Conservation (phyloP, 2,113 vertebrate species). For the Eretmodus cyanostictus region DNA sequence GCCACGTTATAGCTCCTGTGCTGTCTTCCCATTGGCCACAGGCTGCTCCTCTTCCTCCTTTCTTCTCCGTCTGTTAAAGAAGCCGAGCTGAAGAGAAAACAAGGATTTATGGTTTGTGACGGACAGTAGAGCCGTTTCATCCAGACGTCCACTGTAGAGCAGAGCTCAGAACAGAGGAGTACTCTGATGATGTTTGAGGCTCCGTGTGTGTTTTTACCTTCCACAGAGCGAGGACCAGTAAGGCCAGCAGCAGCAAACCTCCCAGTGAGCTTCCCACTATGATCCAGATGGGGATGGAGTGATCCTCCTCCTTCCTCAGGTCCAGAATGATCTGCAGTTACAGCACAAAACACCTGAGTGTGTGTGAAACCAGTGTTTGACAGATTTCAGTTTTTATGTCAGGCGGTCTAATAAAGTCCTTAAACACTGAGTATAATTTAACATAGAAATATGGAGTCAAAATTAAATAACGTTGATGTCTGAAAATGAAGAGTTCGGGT, state of each 20-base stretch:
- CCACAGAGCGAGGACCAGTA: conserved; percentile 87
- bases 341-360: neutral
- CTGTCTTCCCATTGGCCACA: conserved; percentile 60
- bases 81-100: conserved; percentile 79
- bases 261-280: conserved; percentile 87
- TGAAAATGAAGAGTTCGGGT: fast-evolving
- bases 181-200: neutral
- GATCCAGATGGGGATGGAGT: conserved; percentile 81
- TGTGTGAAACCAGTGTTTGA: neutral
- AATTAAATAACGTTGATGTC: neutral
- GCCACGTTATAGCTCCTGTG: conserved; percentile 63
- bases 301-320: conserved; percentile 83
- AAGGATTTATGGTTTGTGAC: neutral
- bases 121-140: neutral
- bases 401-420: neutral
- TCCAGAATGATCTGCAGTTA: conserved; percentile 77
- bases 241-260: conserved; percentile 83
- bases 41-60: conserved; percentile 56
- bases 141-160: neutral
- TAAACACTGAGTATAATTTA: fast-evolving
- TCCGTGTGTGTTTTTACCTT: conserved; percentile 70
- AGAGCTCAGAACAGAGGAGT: neutral
- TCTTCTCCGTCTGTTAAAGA: conserved; percentile 79
- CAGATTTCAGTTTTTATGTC: neutral
- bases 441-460: neutral